Evolutionary conservation across 2,797 vertebrate species (phyloP).

Genomic region (Sarcophilus harrisii): DNA sequence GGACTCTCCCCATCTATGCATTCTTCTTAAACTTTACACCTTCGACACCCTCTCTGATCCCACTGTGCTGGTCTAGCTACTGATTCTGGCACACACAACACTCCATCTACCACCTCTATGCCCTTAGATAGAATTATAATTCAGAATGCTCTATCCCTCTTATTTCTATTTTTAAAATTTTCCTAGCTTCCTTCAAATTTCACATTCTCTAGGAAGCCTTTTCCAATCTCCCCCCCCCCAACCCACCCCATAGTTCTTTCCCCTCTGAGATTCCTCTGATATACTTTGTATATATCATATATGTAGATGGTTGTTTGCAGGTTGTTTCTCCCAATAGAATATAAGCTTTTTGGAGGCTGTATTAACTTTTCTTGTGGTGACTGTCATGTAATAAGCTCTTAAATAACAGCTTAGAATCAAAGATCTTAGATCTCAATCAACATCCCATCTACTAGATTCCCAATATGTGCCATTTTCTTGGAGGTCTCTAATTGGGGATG

Average conservation of each 20-base stretch:
- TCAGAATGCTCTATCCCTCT: not conserved
- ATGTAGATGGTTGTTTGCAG: not conserved
- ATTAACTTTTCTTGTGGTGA: not conserved
- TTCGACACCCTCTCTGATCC: not conserved
- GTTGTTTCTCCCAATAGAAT: not conserved
- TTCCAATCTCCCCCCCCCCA: too few species aligned
- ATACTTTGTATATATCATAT: not conserved
- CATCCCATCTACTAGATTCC: not conserved
- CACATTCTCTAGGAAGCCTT: not conserved
- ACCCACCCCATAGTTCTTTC: not conserved
- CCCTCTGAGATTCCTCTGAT: not conserved
- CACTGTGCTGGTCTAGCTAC: not conserved
- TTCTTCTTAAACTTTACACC: not conserved
- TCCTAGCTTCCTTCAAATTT: not conserved
- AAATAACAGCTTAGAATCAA: not conserved
- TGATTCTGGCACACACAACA: not conserved
- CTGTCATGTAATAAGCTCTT: not conserved
- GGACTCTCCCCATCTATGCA: not conserved
- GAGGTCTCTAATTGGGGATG: not conserved
- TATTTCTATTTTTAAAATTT: not conserved
- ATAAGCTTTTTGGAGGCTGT: not conserved
- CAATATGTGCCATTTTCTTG: not conserved
- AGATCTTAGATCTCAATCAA: not conserved
- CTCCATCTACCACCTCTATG: not conserved
- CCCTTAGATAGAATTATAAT: not conserved